A percentile compares a stretch with the other conserved stretches of the same genome.
Conservation (phyloP, 2,888 invertebrate species). For the Podabrus alpinus region DNA sequence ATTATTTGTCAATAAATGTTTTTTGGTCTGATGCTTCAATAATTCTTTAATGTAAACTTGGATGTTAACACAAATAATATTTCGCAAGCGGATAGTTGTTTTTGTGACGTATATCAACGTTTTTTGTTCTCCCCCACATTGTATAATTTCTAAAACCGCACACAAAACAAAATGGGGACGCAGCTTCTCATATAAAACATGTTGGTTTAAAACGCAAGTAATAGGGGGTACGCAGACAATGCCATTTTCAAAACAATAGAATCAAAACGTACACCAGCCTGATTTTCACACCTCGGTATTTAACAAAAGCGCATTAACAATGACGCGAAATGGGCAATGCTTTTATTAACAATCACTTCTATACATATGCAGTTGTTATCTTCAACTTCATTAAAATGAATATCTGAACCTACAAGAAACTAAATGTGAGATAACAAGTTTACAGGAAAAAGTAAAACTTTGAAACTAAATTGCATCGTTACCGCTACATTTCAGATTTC, state of each 20-base stretch:
- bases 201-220: constrained; percentile 30
- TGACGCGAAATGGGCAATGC: constrained; percentile 30
- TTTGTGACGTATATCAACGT: not conserved
- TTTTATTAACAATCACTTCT: constrained; percentile 25
- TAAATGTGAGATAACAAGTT: not conserved
- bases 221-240: constrained; percentile 34
- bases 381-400: constrained; percentile 15
- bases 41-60: constrained; percentile 13
- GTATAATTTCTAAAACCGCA: constrained; percentile 1
- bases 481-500: not conserved
- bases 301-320: constrained; percentile 34
- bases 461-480: not conserved
- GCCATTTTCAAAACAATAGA: constrained; percentile 36
- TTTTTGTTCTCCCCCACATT: not conserved
- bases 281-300: constrained; percentile 39
- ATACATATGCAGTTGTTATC: constrained; percentile 27
- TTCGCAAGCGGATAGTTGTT: not conserved
- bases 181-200: constrained; percentile 23
- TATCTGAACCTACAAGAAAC: constrained; percentile 6
- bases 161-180: constrained; percentile 12
- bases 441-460: not conserved
- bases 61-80: constrained; percentile 12
- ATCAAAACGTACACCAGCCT: constrained; percentile 27
- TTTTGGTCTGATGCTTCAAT: not conserved
- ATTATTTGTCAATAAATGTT: constrained; percentile 24